Percentiles rank a stretch among this genome's conserved stretches.
phyloP scores from a whole-genome alignment of 2,888 invertebrate genomes.

The Escarpia spicata region DNA sequence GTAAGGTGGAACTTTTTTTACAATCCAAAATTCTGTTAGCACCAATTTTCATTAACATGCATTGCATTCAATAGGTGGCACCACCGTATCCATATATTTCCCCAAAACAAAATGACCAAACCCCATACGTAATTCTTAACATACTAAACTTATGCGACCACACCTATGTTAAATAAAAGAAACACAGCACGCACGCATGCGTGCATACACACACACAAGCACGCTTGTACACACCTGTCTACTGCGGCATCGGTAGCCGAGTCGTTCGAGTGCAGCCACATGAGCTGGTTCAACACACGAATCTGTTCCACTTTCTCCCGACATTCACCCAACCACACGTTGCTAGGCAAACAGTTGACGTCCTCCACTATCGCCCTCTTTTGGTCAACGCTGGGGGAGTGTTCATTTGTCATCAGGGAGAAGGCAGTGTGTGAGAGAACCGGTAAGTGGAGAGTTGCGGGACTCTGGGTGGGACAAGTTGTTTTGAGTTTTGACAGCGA shows the following conservation, averaged over 20 bases:
- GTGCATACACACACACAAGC: not conserved
- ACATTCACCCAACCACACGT: slow-evolving; percentile 31
- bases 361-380: not conserved
- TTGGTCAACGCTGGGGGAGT: not conserved
- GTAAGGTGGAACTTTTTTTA: too few species aligned
- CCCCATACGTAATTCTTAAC: too few species aligned
- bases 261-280: slow-evolving; percentile 29
- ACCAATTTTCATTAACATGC: too few species aligned
- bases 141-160: too few species aligned
- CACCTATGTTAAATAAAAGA: too few species aligned
- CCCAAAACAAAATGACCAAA: too few species aligned
- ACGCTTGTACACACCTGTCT: not conserved
- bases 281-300: not conserved
- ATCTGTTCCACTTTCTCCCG: slow-evolving; percentile 32
- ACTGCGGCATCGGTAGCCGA: not conserved
- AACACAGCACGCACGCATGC: too few species aligned
- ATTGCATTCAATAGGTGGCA: too few species aligned
- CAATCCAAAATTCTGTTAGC: too few species aligned
- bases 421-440: not conserved
- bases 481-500: not conserved
- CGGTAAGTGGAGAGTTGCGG: not conserved
- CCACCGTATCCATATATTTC: too few species aligned
- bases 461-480: not conserved
- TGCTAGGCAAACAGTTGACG: slow-evolving; percentile 29
- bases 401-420: slow-evolving; percentile 16